These are phyloP conservation scores for Zonitis immaculata DNA, from an alignment of 2,888 invertebrate genomes.

Conservation along the genomic window DNA sequence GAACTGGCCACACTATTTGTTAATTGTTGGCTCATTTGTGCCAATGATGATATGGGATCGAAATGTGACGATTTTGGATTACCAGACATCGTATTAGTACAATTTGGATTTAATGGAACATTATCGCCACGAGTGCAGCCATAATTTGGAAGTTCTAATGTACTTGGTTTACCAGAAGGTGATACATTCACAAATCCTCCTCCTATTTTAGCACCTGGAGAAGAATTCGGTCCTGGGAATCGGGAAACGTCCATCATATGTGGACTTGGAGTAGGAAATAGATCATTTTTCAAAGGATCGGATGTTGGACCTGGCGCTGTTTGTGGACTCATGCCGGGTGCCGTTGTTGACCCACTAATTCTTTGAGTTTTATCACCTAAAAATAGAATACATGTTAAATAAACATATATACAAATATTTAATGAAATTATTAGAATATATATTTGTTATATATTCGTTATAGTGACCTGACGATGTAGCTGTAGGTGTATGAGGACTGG, in stretches of 20 bases:
- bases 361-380: constrained; percentile 44
- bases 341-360: constrained; percentile 36
- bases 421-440: too few relatives aligned
- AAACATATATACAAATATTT: background rate
- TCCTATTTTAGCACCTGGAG: constrained; percentile 45
- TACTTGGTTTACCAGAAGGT: constrained; percentile 43
- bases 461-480: constrained; percentile 31
- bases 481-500: constrained; percentile 51
- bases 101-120: constrained; percentile 64
- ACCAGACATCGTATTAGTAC: constrained; percentile 53
- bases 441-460: background rate
- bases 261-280: constrained; percentile 45
- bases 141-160: constrained; percentile 45
- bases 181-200: constrained; percentile 49
- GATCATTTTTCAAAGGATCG: constrained; percentile 44
- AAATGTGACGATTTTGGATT: constrained; percentile 68
- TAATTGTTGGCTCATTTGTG: constrained; percentile 91
- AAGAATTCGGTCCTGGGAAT: constrained; percentile 49
- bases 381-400: constrained; percentile 10
- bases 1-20: constrained; percentile 69
- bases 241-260: constrained; percentile 52
- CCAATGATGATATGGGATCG: constrained; percentile 89
- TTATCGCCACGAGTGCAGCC: constrained; percentile 55
- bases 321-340: constrained; percentile 46
- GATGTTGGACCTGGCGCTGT: constrained; percentile 45